Evolutionary conservation across 2,113 vertebrate species (phyloP).

Genomic region (Danionella cerebrum): DNA sequence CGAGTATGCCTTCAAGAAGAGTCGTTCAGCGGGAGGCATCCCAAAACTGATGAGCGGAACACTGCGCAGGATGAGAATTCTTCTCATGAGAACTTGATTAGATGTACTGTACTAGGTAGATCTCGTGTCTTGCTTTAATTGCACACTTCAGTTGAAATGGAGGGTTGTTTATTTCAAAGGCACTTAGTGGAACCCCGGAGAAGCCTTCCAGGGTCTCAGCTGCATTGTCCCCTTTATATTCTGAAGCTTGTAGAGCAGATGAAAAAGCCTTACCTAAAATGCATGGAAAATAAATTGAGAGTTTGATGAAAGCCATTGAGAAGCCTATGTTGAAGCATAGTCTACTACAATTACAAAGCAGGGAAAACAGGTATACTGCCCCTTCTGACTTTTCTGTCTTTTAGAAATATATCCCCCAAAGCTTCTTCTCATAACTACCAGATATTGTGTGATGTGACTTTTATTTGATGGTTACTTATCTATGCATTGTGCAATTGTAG

Average conservation of each 20-base stretch:
- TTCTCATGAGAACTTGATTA: constrained; percentile 8
- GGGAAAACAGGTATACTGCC: neutral
- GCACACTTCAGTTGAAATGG: constrained; percentile 29
- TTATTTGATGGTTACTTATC: too few species aligned
- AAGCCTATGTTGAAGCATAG: neutral
- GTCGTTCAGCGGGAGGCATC: constrained; percentile 39
- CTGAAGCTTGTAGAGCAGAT: constrained; percentile 51
- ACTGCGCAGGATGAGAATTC: neutral
- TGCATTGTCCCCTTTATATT: constrained; percentile 39
- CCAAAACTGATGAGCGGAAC: neutral
- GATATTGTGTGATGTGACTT: too few species aligned
- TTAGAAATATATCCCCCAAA: too few species aligned
- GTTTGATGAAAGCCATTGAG: constrained; percentile 53
- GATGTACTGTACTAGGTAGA: constrained; percentile 9
- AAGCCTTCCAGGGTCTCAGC: neutral
- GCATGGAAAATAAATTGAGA: constrained; percentile 51
- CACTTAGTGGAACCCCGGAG: constrained; percentile 8
- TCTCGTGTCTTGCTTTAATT: neutral
- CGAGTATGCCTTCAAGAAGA: constrained; percentile 68
- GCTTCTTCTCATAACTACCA: too few species aligned
- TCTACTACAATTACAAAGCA: neutral
- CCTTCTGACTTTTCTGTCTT: too few species aligned
- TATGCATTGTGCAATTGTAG: too few species aligned
- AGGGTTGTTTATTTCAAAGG: constrained; percentile 37
- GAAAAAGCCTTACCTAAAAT: constrained; percentile 59